Evolutionary conservation across 2,797 vertebrate species (phyloP), one percentile per base, ranked within the genome.

Genomic region (Hyperoplus lanceolatus): DNA sequence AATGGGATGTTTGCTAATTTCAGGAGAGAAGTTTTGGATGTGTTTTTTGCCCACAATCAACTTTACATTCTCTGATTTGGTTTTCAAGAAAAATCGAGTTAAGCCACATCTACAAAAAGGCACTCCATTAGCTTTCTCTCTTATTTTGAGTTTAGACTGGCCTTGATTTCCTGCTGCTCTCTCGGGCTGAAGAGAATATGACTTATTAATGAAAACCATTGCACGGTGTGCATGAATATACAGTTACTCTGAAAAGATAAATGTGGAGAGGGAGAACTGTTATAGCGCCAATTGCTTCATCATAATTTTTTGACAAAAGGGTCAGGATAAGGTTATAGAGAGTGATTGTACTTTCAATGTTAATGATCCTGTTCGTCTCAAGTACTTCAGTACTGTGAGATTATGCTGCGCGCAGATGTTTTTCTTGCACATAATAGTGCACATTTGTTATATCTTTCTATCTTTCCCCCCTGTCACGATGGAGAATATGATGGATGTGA

Each of bases 311-410:
- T 79, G 83, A 91, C 75, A 81, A 86, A 77, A 63, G 65, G 29
- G 75, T 60, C 15, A 5, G 53, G 75, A 89, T 90, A 81, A 80
- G 81, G 54, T 81, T 77, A 75, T 51, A 79, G 77, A 76, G 69
- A 72, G 42, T 55, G 61, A 77, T 79, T 82, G 65, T 70, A 85
- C 70, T 75, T 78, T 77, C 79, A 65, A 74, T 81, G 75, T 86
- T 91, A 91, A 91, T 86, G 80, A 87, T 86, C 81, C 70, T 21
- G 71, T 87, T 80, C 3, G 76, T 79, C 84, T 68, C 67, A 48
- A 82, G 78, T 84, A 70, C 66, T 69, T 50, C 42, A 71, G 45
- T 69, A 70, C 79, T 83, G 51, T 42, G 62, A 68, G 61, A 79
- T 72, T 75, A 64, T 77, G 78, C 69, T 70, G 71, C 70, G 77